These are phyloP conservation scores for Manis crassicaudata DNA, from an alignment of 2,797 vertebrate species.

Conservation along the genomic window DNA sequence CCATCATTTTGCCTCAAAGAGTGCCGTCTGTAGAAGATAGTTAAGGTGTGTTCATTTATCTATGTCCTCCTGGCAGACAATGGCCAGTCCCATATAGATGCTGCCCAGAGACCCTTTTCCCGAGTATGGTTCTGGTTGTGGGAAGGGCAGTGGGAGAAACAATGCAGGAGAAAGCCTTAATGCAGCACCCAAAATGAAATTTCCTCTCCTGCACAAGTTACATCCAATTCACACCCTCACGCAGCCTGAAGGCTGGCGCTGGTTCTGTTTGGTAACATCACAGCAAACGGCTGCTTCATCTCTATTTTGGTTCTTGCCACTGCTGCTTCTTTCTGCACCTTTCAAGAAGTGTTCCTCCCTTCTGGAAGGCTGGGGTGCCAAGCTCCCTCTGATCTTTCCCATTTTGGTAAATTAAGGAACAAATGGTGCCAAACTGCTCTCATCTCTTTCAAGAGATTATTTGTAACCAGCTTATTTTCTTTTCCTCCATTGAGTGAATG, in stretches of 20 bases:
- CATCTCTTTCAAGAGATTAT: conserved; percentile 74
- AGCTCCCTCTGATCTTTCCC: conserved; percentile 75
- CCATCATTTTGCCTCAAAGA: background rate
- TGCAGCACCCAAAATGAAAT: background rate
- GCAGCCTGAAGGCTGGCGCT: conserved; percentile 59
- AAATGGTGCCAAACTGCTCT: conserved; percentile 82
- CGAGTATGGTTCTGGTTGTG: background rate
- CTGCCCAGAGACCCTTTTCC: background rate
- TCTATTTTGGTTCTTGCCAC: conserved; percentile 64
- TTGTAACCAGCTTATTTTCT: conserved; percentile 79
- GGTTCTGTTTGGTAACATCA: conserved; percentile 41
- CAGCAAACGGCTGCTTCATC: background rate
- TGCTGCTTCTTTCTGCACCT: conserved; percentile 60
- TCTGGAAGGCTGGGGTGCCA: conserved; percentile 73
- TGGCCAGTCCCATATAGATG: background rate
- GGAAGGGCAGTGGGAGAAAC: background rate
- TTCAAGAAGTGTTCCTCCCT: conserved; percentile 75
- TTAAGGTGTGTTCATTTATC: background rate
- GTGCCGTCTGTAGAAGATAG: background rate
- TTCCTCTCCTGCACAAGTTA: conserved; percentile 1
- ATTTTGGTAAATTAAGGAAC: conserved; percentile 83
- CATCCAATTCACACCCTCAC: conserved; percentile 33
- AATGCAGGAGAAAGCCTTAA: background rate
- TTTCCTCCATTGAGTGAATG: conserved; percentile 72
- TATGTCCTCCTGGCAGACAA: background rate